Evolutionary conservation across 2,113 vertebrate genomes (phyloP).

Genomic region (Ibidorhyncha struthersii): DNA sequence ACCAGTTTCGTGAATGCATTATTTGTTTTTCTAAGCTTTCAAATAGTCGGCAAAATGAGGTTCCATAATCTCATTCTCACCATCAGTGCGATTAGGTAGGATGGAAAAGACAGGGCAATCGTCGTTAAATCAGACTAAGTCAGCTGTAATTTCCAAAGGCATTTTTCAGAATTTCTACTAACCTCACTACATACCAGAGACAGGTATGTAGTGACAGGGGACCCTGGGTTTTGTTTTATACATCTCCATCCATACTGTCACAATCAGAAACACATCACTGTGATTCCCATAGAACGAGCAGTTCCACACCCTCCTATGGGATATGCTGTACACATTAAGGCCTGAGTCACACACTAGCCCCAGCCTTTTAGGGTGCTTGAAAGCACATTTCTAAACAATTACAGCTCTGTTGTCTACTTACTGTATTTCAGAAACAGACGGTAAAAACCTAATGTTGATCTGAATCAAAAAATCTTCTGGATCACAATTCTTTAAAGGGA

Average conservation of each 20-base stretch:
- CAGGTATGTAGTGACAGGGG: background rate
- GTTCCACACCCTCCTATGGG: background rate
- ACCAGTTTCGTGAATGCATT: background rate
- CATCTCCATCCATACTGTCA: background rate
- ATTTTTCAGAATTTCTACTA: background rate
- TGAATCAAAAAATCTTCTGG: background rate
- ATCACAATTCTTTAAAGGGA: background rate
- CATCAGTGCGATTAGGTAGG: background rate
- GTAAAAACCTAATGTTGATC: background rate
- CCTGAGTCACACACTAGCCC: background rate
- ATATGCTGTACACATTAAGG: background rate
- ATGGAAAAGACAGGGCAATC: background rate
- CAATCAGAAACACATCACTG: background rate
- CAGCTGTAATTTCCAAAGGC: background rate
- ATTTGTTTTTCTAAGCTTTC: background rate
- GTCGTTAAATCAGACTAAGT: background rate
- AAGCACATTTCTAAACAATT: background rate
- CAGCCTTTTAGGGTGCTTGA: background rate
- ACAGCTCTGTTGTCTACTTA: background rate
- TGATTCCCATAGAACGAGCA: background rate
- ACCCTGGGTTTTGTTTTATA: background rate
- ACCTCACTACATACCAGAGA: background rate
- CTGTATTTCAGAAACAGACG: background rate
- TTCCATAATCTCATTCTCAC: background rate
- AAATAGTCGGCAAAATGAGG: background rate